phyloP scores from a whole-genome alignment of 2,113 vertebrate genomes.

The Macquaria ambigua region DNA sequence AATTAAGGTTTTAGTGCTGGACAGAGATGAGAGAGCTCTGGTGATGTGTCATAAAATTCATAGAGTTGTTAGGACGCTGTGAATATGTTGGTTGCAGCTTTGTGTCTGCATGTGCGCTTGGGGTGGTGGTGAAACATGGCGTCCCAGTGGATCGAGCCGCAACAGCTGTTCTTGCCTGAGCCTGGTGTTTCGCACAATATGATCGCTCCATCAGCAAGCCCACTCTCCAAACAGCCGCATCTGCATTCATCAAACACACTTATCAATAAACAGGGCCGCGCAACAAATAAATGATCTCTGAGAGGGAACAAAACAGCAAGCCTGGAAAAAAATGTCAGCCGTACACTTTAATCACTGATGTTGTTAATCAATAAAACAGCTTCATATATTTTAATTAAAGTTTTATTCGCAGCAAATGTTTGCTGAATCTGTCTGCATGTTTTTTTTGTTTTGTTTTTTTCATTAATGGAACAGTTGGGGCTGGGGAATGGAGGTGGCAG shows the following conservation, averaged over 20 bases:
- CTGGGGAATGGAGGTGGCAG: conserved; percentile 87
- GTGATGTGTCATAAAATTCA: conserved; percentile 97
- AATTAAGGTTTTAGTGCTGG: conserved; percentile 99
- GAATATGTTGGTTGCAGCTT: conserved; percentile 90
- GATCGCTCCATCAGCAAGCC: conserved; percentile 95
- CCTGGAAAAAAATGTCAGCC: conserved; percentile 83
- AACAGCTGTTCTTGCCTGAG: conserved; percentile 97
- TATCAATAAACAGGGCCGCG: conserved; percentile 93
- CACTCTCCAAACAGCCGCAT: conserved; percentile 89
- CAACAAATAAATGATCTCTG: conserved; percentile 94
- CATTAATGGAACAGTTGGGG: conserved; percentile 85
- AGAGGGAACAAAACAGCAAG: conserved; percentile 89
- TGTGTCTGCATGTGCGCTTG: conserved; percentile 86
- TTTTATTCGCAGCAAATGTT: conserved; percentile 91
- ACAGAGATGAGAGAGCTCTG: conserved; percentile 95
- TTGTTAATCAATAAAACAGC: conserved; percentile 94
- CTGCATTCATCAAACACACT: conserved; percentile 96
- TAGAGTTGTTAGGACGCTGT: conserved; percentile 89
- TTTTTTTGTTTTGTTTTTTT: conserved; percentile 78
- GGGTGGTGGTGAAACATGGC: conserved; percentile 92
- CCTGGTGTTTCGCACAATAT: conserved; percentile 94
- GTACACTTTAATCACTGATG: conserved; percentile 91
- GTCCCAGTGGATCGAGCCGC: conserved; percentile 92
- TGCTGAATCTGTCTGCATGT: conserved; percentile 83
- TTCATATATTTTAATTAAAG: conserved; percentile 95